Evolutionary conservation across 2,888 invertebrate species (phyloP).

Genomic region (Argyresthia albistria): DNA sequence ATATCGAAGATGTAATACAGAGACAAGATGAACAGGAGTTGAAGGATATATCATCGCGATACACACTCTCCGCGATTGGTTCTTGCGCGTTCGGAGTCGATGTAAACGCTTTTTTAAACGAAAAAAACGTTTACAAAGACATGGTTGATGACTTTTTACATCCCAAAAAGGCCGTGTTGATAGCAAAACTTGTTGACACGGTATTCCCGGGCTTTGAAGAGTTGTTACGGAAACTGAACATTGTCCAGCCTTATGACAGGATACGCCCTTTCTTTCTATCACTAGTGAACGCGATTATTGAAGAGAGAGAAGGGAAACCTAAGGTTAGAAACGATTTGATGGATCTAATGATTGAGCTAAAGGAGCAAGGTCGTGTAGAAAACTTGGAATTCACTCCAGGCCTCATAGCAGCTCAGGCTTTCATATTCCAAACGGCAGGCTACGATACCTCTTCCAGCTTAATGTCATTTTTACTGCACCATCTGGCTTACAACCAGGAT

Average conservation of each 20-base stretch:
- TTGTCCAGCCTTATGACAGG: background rate
- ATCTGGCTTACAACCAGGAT: constrained; percentile 36
- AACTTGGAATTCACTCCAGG: constrained; percentile 1
- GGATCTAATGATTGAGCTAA: constrained; percentile 13
- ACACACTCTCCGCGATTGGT: constrained; percentile 6
- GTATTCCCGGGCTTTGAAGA: too few relatives aligned
- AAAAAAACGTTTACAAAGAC: constrained; percentile 7
- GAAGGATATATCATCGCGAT: constrained; percentile 4
- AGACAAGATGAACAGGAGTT: constrained; percentile 4
- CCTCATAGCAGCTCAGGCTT: constrained; percentile 35
- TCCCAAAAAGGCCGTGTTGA: too few relatives aligned
- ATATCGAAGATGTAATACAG: constrained; percentile 2
- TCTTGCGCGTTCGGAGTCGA: constrained; percentile 6
- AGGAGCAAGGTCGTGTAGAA: constrained; percentile 4
- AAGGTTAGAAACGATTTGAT: constrained; percentile 13
- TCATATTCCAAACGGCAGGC: constrained; percentile 52
- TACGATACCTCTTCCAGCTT: constrained; percentile 62
- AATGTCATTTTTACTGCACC: constrained; percentile 41
- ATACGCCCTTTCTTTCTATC: background rate
- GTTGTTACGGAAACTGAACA: background rate
- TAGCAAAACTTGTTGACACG: too few relatives aligned
- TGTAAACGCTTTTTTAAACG: constrained; percentile 7
- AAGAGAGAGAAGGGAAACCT: background rate
- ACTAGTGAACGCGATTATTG: background rate
- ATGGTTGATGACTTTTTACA: background rate